Percentiles rank a stretch among this genome's conserved stretches.
phyloP scores from a whole-genome alignment of 1,140 invertebrate genomes.

The Drosophila cardini region DNA sequence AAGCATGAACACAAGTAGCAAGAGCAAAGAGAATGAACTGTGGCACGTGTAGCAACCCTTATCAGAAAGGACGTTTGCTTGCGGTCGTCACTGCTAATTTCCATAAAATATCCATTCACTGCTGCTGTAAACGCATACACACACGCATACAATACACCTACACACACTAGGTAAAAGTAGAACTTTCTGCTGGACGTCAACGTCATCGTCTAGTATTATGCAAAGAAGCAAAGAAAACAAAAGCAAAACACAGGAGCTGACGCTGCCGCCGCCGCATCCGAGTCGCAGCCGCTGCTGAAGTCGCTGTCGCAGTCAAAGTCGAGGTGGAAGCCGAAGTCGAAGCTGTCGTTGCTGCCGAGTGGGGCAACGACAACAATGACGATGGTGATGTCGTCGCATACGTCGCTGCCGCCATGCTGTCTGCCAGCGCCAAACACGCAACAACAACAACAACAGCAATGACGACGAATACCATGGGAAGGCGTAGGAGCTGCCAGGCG shows the following conservation, averaged over 20 bases:
- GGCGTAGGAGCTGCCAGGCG: conserved; percentile 44
- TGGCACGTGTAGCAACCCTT: conserved; percentile 59
- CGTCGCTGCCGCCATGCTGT: conserved; percentile 71
- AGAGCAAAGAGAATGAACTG: conserved; percentile 11
- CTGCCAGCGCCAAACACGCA: conserved; percentile 80
- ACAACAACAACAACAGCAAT: conserved; percentile 53
- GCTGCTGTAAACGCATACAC: not conserved
- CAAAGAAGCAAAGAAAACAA: conserved; percentile 54
- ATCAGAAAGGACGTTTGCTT: conserved; percentile 79
- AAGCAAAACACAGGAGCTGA: conserved; percentile 55
- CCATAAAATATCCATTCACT: conserved; percentile 66
- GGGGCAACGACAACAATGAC: conserved; percentile 41
- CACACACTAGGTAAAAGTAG: conserved; percentile 14
- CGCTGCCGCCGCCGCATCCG: not conserved
- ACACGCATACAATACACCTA: conserved; percentile 6
- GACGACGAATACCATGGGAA: conserved; percentile 61
- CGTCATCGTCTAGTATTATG: conserved; percentile 46
- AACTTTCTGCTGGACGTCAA: conserved; percentile 27
- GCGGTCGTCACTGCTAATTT: conserved; percentile 59
- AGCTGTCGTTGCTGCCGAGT: conserved; percentile 47
- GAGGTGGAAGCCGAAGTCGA: conserved; percentile 39
- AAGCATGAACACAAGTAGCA: conserved; percentile 30
- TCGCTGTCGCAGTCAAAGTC: conserved; percentile 25
- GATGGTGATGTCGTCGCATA: conserved; percentile 17
- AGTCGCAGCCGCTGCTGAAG: conserved; percentile 15